Evolutionary conservation across 2,113 vertebrate genomes (phyloP), one percentile per base, ranked within the genome.

Genomic region (Chaenogobius annularis): DNA sequence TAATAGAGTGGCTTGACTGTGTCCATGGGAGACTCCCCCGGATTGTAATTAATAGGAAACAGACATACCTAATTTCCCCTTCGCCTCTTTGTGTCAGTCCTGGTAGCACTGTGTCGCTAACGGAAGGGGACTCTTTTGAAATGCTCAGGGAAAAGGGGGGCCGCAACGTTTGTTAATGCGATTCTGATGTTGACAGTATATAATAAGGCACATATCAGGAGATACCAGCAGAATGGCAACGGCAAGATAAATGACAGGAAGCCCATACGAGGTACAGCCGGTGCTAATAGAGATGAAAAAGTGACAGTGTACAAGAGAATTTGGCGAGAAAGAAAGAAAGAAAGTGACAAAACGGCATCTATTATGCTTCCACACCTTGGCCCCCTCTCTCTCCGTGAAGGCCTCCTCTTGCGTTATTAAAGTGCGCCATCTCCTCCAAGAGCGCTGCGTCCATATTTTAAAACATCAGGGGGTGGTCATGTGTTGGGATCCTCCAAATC

Each of bases 1-100:
- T 91, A 93, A 94, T 83, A 86, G 93, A 91, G 94, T 71, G 75
- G 77, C 85, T 76, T 69, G 85, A 74, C 82, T 77, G 92, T 91
- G 92, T 92, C 90, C 89, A 90, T 91, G 88, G 89, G 91, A 93
- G 93, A 93, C 91, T 93, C 90, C 90, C 86, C 88, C 89, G 91
- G 92, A 91, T 91, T 91, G 92, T 94, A 94, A 94, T 94, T 94
- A 94, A 94, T 93, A 93, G 93, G 92, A 89, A 93, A 89, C 89
- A 93, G 92, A 94, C 92, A 92, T 92, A 93, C 91, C 92, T 93
- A 93, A 93, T 93, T 94, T 92, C 91, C 92, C 87, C 89, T 87
- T 91, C 85, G 89, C 89, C 90, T 90, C 87, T 90, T 91, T 88
- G 88, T 94, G 93, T 93, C 92, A 92, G 85, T 85, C 90, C 55